Evolutionary conservation across 2,113 vertebrate genomes (phyloP), one percentile per base, ranked within the genome.

Genomic region (Xyrauchen texanus): DNA sequence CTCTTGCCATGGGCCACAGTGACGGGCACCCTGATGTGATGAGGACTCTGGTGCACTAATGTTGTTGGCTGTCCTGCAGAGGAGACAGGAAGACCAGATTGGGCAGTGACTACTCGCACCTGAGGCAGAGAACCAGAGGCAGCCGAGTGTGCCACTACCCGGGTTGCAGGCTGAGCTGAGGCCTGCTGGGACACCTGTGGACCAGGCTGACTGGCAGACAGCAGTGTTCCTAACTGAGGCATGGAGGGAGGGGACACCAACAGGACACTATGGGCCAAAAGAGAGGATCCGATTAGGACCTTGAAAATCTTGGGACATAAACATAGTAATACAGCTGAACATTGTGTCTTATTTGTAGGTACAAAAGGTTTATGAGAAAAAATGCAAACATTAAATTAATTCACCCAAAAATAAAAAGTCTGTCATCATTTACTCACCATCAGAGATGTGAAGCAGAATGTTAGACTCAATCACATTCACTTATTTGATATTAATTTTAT

Each of bases 181-280:
- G 94, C 85, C 2, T 94, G 89, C 0, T 93, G 85, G 52, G 95
- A 93, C 0, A 74, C 86, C 9, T 87, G 91, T 44, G 93, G 93
- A 0, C 82, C 89, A 2, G 88, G 91, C 83, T 95, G 94, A 60
- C 92, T 85, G 10, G 92, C 88, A 77, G 96, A 95, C 6, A 98
- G 91, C 87, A 98, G 85, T 0, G 95, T 93, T 76, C 97, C 95
- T 6, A 98, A 93, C 88, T 98, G 97, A 0, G 97, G 95, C 92
- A 98, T 92, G 8, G 96, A 90, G 0, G 97, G 96, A 45, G 97
- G 95, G 0, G 96, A 96, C 2, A 98, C 94, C 72, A 99, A 89
- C n/a, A 99, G 95, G 80, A 99, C 95, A 3, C 97, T 99, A 34
- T 34, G 63, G 57, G 6, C 34, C 57, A 16, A 16, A 81, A 12